Base-by-base conservation (phyloP, 2,113 vertebrate genomes). In the Fregata magnificens region DNA sequence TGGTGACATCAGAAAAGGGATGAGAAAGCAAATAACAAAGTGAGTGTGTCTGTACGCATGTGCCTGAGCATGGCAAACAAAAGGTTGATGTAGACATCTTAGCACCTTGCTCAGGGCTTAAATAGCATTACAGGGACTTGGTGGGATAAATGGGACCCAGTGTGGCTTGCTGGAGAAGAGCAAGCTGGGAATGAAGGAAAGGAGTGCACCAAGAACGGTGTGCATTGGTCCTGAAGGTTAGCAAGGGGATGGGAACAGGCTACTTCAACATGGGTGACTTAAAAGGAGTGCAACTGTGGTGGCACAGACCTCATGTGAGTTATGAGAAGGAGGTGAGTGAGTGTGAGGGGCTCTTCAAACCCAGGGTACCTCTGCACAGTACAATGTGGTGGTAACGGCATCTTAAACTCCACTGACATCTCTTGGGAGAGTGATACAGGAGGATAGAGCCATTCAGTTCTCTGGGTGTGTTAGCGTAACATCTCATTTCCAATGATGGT, bases 181-280 rank as follows among this genome's bases (percentile, higher is more conserved):
- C 32, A 69, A 72, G 63, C 3, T 52, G 88, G 36, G n/a, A 76
- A 16, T 14, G 73, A 74, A 87, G 77, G 16, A 50, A 52, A 44
- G 21, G 13, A 50, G 11, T 1, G 32, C 20, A 13, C n/a, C 6
- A 6, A 49, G 63, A 67, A 24, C 0, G 0, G 29, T 38, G 3
- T 0, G 2, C 0, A 1, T 17, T 72, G 72, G 56, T 55, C 52
- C 47, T 61, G 26, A 14, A 16, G n/a, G 49, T 72, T 15, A 61
- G 7, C 24, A 11, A 86, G 14, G 26, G 45, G 55, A 16, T 82
- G 45, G 40, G 20, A 62, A 44, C 1, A 44, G 49, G 10, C 40
- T 82, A 1, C 66, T 42, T n/a, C 24, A n/a, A 6, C 4, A 7
- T 8, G 22, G 13, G 34, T 26, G 12, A 19, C 13, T 19, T 63